These are phyloP conservation scores for Orussus abietinus DNA, from an alignment of 1,140 invertebrate genomes.

Conservation along the genomic window DNA sequence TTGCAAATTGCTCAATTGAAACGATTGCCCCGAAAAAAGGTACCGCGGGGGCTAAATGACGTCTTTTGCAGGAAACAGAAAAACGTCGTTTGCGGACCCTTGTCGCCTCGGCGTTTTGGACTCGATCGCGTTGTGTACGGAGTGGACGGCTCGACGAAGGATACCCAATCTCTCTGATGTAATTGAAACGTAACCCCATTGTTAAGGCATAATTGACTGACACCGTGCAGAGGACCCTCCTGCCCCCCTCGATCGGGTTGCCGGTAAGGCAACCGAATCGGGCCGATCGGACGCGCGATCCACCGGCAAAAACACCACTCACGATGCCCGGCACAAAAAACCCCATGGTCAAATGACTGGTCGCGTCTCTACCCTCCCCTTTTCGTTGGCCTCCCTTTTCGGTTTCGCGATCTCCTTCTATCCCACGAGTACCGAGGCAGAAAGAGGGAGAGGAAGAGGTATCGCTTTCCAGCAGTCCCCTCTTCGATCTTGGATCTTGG, in stretches of 20 bases:
- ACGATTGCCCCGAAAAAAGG: no score
- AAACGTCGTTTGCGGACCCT: no score
- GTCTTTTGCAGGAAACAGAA: no score
- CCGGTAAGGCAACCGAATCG: slow-evolving; percentile 18
- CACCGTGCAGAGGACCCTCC: slow-evolving; percentile 30
- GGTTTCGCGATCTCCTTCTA: no score
- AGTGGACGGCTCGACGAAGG: not conserved
- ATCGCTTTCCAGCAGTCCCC: no score
- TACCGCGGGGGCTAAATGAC: no score
- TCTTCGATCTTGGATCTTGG: no score
- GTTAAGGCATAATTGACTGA: slow-evolving; percentile 48
- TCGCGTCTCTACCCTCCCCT: slow-evolving; percentile 12
- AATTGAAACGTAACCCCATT: slow-evolving; percentile 52
- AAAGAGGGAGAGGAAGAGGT: not conserved
- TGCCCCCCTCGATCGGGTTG: slow-evolving; percentile 7
- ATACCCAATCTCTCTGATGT: slow-evolving; percentile 23
- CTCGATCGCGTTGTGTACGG: slow-evolving; percentile 6
- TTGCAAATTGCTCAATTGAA: no score
- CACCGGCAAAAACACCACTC: slow-evolving; percentile 38
- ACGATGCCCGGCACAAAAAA: slow-evolving; percentile 31
- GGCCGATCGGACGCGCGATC: slow-evolving; percentile 27
- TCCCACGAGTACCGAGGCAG: no score
- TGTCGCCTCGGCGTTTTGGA: no score
- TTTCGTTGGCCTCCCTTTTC: not conserved
- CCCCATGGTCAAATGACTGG: slow-evolving; percentile 20